Evolutionary conservation across 2,888 invertebrate genomes (phyloP).

Genomic region (Argynnis bischoffii): DNA sequence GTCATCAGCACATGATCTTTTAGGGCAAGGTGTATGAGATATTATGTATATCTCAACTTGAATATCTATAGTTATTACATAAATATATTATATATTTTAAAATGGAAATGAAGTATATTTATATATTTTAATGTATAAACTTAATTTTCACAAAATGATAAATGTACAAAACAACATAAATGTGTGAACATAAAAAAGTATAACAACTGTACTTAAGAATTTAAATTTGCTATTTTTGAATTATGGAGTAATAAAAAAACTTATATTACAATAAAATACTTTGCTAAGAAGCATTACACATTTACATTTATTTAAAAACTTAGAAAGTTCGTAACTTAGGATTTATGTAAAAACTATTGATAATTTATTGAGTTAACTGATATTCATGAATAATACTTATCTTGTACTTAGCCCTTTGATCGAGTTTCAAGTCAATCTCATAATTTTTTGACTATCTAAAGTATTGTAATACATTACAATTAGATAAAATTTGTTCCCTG

Average conservation of each 20-base stretch:
- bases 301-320: no score
- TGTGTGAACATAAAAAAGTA: no score
- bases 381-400: slow-evolving; percentile 14
- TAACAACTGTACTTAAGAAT: no score
- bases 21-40: slow-evolving; percentile 22
- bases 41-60: not conserved
- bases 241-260: no score
- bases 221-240: no score
- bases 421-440: slow-evolving; percentile 21
- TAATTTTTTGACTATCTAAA: slow-evolving; percentile 35
- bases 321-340: not conserved
- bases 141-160: no score
- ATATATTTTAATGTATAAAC: no score
- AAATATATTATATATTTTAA: not conserved
- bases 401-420: slow-evolving; percentile 16
- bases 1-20: slow-evolving; percentile 30
- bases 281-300: no score
- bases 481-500: slow-evolving; percentile 64
- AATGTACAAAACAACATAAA: no score
- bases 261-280: no score
- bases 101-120: not conserved
- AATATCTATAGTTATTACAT: slow-evolving; percentile 20
- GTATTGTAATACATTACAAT: slow-evolving; percentile 35
- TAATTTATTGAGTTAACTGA: not conserved
- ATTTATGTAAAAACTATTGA: slow-evolving; percentile 15